A percentile compares a stretch with the other conserved stretches of the same genome.
Conservation (phyloP, 2,113 vertebrate genomes). For the Hemibagrus wyckioides region DNA sequence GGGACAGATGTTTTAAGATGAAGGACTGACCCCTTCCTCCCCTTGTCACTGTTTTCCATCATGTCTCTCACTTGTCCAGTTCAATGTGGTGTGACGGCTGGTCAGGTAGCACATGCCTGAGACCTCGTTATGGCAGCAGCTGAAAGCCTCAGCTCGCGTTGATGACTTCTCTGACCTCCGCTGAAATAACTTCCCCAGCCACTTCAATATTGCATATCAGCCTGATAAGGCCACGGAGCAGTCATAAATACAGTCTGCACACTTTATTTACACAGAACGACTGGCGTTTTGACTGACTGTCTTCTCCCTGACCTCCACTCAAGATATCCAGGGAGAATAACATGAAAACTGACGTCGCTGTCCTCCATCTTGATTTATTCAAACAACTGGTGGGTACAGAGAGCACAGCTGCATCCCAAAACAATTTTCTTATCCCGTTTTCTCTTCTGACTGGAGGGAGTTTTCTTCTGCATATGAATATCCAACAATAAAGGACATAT, state of each 20-base stretch:
- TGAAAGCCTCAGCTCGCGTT: not conserved
- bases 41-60: conserved; percentile 8
- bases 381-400: not conserved
- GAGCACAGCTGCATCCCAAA: conserved; percentile 17
- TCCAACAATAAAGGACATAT: not conserved
- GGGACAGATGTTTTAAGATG: conserved; percentile 43
- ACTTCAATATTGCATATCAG: conserved; percentile 14
- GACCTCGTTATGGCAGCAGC: conserved; percentile 21
- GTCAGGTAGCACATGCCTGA: not conserved
- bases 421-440: not conserved
- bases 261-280: conserved; percentile 26
- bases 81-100: not conserved
- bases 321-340: conserved; percentile 21
- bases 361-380: conserved; percentile 21
- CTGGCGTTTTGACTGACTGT: conserved; percentile 6
- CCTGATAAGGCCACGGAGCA: conserved; percentile 16
- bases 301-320: conserved; percentile 34
- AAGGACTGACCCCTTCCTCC: conserved; percentile 27
- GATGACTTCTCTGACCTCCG: conserved; percentile 10
- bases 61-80: not conserved
- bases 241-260: conserved; percentile 31
- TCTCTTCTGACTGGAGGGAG: conserved; percentile 7
- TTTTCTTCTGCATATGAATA: not conserved
- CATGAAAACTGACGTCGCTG: conserved; percentile 15
- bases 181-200: conserved; percentile 12